A percentile compares a stretch with the other conserved stretches of the same genome.
These are phyloP conservation scores for Drosophila virilis DNA, from an alignment of 1,140 invertebrate genomes.

Conservation along the genomic window DNA sequence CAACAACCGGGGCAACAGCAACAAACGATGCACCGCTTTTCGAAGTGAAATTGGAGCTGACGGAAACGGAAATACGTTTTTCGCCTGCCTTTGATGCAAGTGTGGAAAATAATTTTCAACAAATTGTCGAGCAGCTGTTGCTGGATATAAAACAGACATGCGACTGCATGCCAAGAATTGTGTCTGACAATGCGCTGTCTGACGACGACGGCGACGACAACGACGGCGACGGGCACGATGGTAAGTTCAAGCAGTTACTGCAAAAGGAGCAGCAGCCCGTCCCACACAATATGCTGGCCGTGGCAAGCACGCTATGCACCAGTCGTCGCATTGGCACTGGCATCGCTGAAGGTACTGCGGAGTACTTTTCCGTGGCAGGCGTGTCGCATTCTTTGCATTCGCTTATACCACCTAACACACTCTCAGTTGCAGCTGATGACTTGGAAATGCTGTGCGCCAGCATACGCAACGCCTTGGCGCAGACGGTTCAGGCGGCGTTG, in stretches of 20 bases:
- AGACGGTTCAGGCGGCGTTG: conserved; percentile 66
- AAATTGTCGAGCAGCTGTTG: conserved; percentile 84
- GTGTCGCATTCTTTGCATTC: conserved; percentile 19
- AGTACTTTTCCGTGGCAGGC: background rate
- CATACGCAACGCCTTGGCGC: conserved; percentile 64
- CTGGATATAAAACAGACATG: conserved; percentile 83
- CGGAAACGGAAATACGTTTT: conserved; percentile 82
- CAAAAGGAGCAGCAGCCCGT: background rate
- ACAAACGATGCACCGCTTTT: conserved; percentile 73
- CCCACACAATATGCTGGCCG: conserved; percentile 31
- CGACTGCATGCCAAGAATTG: conserved; percentile 82
- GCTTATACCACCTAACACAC: background rate
- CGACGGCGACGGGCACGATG: background rate
- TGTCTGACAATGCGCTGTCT: conserved; percentile 75
- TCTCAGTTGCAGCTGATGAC: conserved; percentile 47
- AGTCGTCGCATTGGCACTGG: conserved; percentile 35
- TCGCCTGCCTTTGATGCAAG: conserved; percentile 79
- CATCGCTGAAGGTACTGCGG: conserved; percentile 18
- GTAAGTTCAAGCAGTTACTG: conserved; percentile 10
- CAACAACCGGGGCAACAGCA: conserved; percentile 19
- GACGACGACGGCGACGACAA: conserved; percentile 59
- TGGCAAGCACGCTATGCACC: conserved; percentile 39
- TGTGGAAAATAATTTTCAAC: conserved; percentile 84
- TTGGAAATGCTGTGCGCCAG: conserved; percentile 59
- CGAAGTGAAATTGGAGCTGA: conserved; percentile 83